These are phyloP conservation scores for Chromobotia macracanthus DNA, from an alignment of 2,797 vertebrate genomes.

Conservation along the genomic window DNA sequence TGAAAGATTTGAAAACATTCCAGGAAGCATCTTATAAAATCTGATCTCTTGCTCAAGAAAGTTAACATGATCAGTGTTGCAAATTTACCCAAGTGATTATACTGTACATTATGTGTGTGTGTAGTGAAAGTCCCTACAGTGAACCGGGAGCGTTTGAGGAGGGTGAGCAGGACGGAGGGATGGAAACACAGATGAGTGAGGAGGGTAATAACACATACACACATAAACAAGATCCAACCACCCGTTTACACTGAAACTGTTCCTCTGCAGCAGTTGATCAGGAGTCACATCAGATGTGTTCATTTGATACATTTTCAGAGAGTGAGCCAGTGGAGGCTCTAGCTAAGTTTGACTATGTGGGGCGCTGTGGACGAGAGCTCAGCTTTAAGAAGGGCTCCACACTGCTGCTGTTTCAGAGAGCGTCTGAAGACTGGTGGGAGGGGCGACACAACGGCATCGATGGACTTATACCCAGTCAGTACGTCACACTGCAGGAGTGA, in stretches of 20 bases:
- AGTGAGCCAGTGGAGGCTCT: slow-evolving; percentile 94
- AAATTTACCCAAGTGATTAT: no score
- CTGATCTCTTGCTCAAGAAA: no score
- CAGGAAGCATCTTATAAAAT: no score
- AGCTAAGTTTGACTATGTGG: slow-evolving; percentile 95
- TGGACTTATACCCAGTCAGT: slow-evolving; percentile 96
- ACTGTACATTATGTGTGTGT: not conserved
- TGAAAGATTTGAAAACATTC: no score
- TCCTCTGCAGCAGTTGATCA: not conserved
- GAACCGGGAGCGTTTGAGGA: slow-evolving; percentile 95
- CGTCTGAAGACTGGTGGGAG: slow-evolving; percentile 99
- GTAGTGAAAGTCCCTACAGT: slow-evolving; percentile 96
- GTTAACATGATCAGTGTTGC: no score
- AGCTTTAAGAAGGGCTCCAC: slow-evolving; percentile 97
- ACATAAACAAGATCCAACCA: not conserved
- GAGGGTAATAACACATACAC: slow-evolving; percentile 79
- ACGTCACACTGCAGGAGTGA: slow-evolving; percentile 96
- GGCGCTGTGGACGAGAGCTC: slow-evolving; percentile 92
- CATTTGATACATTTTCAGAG: no score
- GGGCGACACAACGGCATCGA: slow-evolving; percentile 91
- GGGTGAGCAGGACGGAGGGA: slow-evolving; percentile 90
- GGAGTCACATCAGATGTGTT: no score
- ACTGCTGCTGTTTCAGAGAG: slow-evolving; percentile 92
- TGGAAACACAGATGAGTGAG: slow-evolving; percentile 95
- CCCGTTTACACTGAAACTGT: not conserved